Evolutionary conservation across 1,140 invertebrate genomes (phyloP).

Genomic region (Oscheius sp.): DNA sequence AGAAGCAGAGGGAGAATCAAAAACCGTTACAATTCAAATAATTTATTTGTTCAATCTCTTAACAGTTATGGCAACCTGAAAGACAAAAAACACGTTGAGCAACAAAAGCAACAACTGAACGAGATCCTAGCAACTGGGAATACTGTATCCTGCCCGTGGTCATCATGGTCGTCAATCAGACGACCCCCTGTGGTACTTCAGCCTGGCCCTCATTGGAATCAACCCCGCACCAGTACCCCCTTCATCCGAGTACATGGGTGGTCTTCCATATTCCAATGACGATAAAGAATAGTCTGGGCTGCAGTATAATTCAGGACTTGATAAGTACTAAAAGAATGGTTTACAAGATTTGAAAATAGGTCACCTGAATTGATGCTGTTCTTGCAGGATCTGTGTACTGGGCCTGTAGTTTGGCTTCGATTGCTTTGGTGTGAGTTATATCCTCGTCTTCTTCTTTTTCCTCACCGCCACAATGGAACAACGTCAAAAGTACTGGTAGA

Average conservation of each 20-base stretch:
- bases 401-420: constrained; percentile 24
- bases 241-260: constrained; percentile 11
- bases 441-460: constrained; percentile 14
- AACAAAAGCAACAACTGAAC: too few relatives aligned
- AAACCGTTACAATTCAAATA: too few relatives aligned
- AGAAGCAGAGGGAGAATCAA: too few relatives aligned
- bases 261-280: constrained; percentile 7
- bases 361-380: constrained; percentile 18
- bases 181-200: too few relatives aligned
- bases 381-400: constrained; percentile 13
- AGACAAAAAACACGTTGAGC: too few relatives aligned
- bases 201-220: constrained; percentile 28
- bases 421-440: background rate
- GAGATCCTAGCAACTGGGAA: too few relatives aligned
- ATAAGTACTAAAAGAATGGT: constrained; percentile 5
- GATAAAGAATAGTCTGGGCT: background rate
- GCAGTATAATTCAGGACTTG: constrained; percentile 9
- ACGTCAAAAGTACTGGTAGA: constrained; percentile 75
- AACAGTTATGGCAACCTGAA: too few relatives aligned
- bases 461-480: constrained; percentile 61
- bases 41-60: too few relatives aligned
- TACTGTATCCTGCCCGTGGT: too few relatives aligned
- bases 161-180: too few relatives aligned
- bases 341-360: background rate
- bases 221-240: constrained; percentile 8